Evolutionary conservation across 1,140 invertebrate species (phyloP).

Genomic region (Halictus rubicundus): DNA sequence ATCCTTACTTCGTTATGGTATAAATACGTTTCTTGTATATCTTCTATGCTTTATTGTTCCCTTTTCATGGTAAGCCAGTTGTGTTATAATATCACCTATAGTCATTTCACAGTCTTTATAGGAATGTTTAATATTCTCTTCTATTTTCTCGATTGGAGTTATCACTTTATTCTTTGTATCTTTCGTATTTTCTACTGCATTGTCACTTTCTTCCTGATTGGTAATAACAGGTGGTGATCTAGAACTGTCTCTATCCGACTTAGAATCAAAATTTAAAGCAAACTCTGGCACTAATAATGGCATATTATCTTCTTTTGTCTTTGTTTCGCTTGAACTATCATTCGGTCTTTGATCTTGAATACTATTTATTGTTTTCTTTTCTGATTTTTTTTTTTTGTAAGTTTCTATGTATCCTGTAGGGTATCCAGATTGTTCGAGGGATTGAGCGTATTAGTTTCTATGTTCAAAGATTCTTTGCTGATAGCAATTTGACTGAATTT

Average conservation of each 20-base stretch:
- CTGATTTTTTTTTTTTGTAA: not conserved
- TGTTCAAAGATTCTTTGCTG: conserved; percentile 14
- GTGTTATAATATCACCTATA: conserved; percentile 72
- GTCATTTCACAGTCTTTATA: conserved; percentile 70
- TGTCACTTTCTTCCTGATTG: conserved; percentile 61
- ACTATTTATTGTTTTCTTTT: not conserved
- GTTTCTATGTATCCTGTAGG: not conserved
- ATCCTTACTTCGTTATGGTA: too few species aligned
- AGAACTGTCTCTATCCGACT: conserved; percentile 69
- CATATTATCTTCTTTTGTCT: conserved; percentile 70
- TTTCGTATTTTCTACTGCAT: conserved; percentile 10
- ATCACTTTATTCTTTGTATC: conserved; percentile 39
- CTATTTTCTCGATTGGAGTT: conserved; percentile 57
- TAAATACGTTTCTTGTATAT: too few species aligned
- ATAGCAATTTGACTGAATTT: conserved; percentile 17
- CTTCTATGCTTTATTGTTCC: too few species aligned
- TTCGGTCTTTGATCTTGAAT: not conserved
- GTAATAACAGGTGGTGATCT: conserved; percentile 76
- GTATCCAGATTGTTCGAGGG: not conserved
- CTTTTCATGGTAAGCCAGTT: conserved; percentile 78
- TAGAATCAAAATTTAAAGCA: conserved; percentile 60
- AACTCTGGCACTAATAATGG: conserved; percentile 75
- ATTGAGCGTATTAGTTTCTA: conserved; percentile 22
- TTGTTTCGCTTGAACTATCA: conserved; percentile 23
- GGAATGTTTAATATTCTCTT: conserved; percentile 46